Evolutionary conservation across 2,888 invertebrate genomes (phyloP), one percentile per base, ranked within the genome.

Genomic region (Lutraria lutraria): DNA sequence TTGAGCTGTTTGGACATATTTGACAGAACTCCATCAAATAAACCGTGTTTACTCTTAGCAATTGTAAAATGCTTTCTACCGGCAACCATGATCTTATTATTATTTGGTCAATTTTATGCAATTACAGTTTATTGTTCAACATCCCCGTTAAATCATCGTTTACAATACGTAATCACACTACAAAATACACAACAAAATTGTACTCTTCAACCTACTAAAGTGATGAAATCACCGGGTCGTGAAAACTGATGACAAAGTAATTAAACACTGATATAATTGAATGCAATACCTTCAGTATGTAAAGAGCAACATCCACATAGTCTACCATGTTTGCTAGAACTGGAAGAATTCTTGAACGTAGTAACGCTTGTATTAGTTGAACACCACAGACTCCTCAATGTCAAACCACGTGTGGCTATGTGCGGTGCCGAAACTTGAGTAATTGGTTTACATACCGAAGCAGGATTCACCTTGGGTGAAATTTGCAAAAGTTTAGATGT

Each of bases 361-460:
- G 8, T 43, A 43, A 25, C 56, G 29, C 21, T 82, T 25, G 53
- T 54, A 13, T 52, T 63, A 19, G 82, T 56, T 80, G 83, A 19
- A 82, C 85, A 85, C 81, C 81, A 81, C 10, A 88, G 10, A 53
- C 43, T 34, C 60, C 88, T 63, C 88, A 85, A 84, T 31, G 83
- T 80, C 83, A 85, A 88, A 84, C 88, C 88, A 88, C 88, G 88
- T 88, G 88, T 83, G 82, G 88, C 88, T 63, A 88, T 81, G 43
- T 83, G 83, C 6, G 83, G 87, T 52, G 87, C 87, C 15, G 87
- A 56, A 4, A 43, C 43, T 43, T 43, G 43, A 43, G 43, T 43
- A 12, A 87, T 12, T 21, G 85, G 31, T 80, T 85, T 85, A 19
- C 54, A 16, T 25, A 80, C 21, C 8, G 85, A 60, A 54, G 15